A percentile compares a stretch with the other conserved stretches of the same genome.
phyloP scores from a whole-genome alignment of 1,140 invertebrate species.

The Bombus impatiens region DNA sequence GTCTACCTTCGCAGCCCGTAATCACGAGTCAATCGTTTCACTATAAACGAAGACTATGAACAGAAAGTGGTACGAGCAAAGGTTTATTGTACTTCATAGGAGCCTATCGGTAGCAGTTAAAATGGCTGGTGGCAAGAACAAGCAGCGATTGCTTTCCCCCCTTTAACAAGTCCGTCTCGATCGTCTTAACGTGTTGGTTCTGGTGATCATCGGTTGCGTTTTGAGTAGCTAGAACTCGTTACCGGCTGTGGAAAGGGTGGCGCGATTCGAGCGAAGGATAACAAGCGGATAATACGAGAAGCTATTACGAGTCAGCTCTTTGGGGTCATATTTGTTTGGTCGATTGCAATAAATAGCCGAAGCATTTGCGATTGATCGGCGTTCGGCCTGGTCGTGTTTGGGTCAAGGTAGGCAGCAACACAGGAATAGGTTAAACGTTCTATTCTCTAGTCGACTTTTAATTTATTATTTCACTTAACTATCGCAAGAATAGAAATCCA shows the following conservation, averaged over 20 bases:
- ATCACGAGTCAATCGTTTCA: conserved; percentile 78
- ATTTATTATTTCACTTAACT: not conserved
- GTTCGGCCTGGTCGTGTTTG: not conserved
- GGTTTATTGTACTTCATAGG: conserved; percentile 35
- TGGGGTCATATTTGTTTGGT: conserved; percentile 32
- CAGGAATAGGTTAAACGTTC: not conserved
- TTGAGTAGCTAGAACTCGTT: conserved; percentile 1
- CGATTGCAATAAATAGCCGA: conserved; percentile 37
- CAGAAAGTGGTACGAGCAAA: conserved; percentile 29
- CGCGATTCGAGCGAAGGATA: not conserved
- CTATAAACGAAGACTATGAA: conserved; percentile 76
- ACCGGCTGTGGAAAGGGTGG: not conserved
- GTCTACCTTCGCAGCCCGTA: conserved; percentile 71
- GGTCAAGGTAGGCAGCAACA: conserved; percentile 3
- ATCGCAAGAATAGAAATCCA: not conserved
- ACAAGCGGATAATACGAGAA: conserved; percentile 8
- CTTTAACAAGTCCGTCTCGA: not conserved
- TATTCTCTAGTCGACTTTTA: not conserved
- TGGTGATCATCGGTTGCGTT: not conserved
- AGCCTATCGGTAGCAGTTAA: conserved; percentile 28
- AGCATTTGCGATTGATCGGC: conserved; percentile 28
- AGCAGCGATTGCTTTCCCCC: not conserved
- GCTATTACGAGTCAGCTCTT: not conserved
- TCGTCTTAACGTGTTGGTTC: conserved; percentile 6
- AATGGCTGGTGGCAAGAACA: conserved; percentile 16